Evolutionary conservation across 2,113 vertebrate species (phyloP).

Genomic region (Acanthochromis polyacanthus): DNA sequence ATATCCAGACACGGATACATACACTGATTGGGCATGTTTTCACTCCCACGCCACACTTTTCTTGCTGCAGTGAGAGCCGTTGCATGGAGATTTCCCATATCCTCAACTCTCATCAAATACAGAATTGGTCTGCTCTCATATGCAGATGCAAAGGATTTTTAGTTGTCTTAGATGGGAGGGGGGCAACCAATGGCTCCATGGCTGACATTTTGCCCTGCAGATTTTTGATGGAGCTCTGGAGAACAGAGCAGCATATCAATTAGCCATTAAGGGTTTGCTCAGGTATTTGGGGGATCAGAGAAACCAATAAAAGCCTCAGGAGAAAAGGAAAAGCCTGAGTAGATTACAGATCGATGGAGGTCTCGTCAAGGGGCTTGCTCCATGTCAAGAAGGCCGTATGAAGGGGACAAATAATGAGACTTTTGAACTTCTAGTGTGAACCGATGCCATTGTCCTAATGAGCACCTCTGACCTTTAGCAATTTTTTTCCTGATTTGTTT

Average conservation of each 20-base stretch:
- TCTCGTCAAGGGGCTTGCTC: slow-evolving; percentile 43
- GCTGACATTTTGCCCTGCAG: slow-evolving; percentile 72
- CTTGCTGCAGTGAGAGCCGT: slow-evolving; percentile 28
- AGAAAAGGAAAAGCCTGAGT: slow-evolving; percentile 50
- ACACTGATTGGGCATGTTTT: slow-evolving; percentile 56
- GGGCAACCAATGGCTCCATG: slow-evolving; percentile 40
- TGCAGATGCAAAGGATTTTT: slow-evolving; percentile 55
- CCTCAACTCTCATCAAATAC: slow-evolving; percentile 44
- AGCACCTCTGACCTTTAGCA: slow-evolving; percentile 34
- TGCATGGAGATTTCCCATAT: slow-evolving; percentile 27
- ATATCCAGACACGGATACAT: slow-evolving; percentile 56
- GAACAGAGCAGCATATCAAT: slow-evolving; percentile 82
- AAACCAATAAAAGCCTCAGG: slow-evolving; percentile 71
- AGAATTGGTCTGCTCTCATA: slow-evolving; percentile 32
- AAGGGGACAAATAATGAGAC: slow-evolving; percentile 55
- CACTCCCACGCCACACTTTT: not conserved
- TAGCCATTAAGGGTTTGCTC: slow-evolving; percentile 79
- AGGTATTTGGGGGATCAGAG: slow-evolving; percentile 82
- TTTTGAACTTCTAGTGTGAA: slow-evolving; percentile 59
- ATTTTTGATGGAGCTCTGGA: slow-evolving; percentile 70
- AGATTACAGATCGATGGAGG: slow-evolving; percentile 67
- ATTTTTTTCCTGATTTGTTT: slow-evolving; percentile 20
- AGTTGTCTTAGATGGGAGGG: slow-evolving; percentile 28
- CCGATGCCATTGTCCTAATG: slow-evolving; percentile 47
- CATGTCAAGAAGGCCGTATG: slow-evolving; percentile 46